Conservation (phyloP, 1,140 invertebrate genomes). For the Drosophila pachea region DNA sequence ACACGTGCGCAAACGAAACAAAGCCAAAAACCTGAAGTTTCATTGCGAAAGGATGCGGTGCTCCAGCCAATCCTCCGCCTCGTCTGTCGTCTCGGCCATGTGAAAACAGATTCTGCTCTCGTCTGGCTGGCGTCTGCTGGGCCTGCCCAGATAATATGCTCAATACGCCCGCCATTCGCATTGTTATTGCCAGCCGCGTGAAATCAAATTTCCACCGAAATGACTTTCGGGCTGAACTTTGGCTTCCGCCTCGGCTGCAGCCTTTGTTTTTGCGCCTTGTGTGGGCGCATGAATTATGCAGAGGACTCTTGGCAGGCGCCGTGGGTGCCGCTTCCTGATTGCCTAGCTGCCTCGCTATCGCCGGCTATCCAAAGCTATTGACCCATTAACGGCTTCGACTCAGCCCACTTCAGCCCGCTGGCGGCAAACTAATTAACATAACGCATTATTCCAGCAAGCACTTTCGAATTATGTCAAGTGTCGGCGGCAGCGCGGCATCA, state of each 20-base stretch:
- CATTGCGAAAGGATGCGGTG: conserved; percentile 55
- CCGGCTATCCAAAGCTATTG: conserved; percentile 71
- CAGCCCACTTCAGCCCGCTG: conserved; percentile 34
- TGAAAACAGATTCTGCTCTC: conserved; percentile 51
- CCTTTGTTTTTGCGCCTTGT: not conserved
- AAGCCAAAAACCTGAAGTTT: conserved; percentile 73
- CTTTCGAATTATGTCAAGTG: conserved; percentile 74
- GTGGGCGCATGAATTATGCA: conserved; percentile 64
- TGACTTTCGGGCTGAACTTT: conserved; percentile 66
- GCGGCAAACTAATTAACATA: conserved; percentile 73
- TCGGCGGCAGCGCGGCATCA: conserved; percentile 47
- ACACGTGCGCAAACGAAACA: conserved; percentile 22
- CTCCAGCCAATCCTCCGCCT: not conserved
- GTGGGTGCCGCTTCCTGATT: not conserved
- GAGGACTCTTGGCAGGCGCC: conserved; percentile 48
- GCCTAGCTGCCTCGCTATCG: conserved; percentile 4
- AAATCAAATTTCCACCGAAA: conserved; percentile 75
- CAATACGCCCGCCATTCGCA: conserved; percentile 61
- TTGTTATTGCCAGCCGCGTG: conserved; percentile 72
- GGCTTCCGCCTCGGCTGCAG: conserved; percentile 24
- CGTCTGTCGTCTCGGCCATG: conserved; percentile 39
- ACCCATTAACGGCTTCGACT: conserved; percentile 64
- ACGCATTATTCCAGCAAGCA: conserved; percentile 66
- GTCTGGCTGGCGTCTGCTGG: conserved; percentile 63
- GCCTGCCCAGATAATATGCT: conserved; percentile 73